A percentile compares a stretch with the other conserved stretches of the same genome.
Conservation (phyloP, 2,888 invertebrate genomes). For the Morpho deidamia region DNA sequence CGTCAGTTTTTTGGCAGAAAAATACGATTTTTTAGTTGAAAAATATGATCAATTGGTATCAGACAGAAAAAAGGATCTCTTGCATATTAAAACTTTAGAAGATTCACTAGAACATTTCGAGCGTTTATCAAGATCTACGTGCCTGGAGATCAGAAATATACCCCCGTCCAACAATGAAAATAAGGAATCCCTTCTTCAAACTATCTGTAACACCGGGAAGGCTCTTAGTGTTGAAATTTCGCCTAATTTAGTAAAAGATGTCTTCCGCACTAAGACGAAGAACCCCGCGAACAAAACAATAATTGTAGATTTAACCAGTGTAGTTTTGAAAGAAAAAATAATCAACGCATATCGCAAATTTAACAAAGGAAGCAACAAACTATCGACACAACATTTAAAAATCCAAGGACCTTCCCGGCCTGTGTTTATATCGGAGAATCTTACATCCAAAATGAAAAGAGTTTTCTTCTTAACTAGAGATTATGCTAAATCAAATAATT, state of each 20-base stretch:
- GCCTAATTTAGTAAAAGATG: constrained; percentile 1
- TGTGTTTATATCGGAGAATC: constrained; percentile 8
- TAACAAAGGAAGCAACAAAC: constrained; percentile 7
- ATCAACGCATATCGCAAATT: background rate
- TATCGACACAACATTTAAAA: constrained; percentile 9
- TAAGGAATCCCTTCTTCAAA: constrained; percentile 3
- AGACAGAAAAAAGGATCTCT: background rate
- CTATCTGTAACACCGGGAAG: background rate
- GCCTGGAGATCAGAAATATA: constrained; percentile 15
- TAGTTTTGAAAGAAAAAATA: constrained; percentile 10
- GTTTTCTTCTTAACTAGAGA: constrained; percentile 8
- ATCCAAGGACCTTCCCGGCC: constrained; percentile 2
- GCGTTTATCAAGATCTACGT: constrained; percentile 5
- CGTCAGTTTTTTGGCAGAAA: background rate
- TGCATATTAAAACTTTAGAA: background rate
- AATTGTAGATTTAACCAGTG: constrained; percentile 15
- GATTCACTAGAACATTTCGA: constrained; percentile 5
- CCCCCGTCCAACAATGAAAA: constrained; percentile 1
- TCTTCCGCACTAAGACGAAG: constrained; percentile 8
- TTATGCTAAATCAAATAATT: constrained; percentile 9
- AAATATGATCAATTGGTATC: background rate
- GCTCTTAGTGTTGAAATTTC: constrained; percentile 4
- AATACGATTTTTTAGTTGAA: background rate
- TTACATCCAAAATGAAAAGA: constrained; percentile 6
- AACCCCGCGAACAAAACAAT: constrained; percentile 6